phyloP scores from a whole-genome alignment of 2,888 invertebrate genomes.

The Thymelicus lineola region DNA sequence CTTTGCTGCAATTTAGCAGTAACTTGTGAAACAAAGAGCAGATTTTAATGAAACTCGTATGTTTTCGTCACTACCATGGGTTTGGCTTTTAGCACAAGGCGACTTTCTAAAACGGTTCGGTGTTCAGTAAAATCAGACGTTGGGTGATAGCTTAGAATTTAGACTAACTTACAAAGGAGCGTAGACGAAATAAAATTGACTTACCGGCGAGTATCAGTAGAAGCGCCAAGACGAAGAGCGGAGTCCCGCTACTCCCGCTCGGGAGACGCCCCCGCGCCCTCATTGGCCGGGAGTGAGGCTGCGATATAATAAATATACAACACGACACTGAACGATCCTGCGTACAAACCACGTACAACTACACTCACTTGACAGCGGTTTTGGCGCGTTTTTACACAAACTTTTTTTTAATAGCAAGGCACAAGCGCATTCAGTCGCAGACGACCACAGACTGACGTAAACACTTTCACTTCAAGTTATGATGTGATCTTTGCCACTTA shows the following conservation, averaged over 20 bases:
- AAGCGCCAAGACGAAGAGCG: slow-evolving; percentile 59
- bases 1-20: no score
- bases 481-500: slow-evolving; percentile 45
- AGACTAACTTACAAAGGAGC: slow-evolving; percentile 3
- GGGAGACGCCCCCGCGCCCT: slow-evolving; percentile 74
- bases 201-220: slow-evolving; percentile 71
- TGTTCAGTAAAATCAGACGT: background rate
- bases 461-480: slow-evolving; percentile 63
- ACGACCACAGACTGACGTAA: slow-evolving; percentile 52
- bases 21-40: no score
- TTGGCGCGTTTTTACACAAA: slow-evolving; percentile 40
- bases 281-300: slow-evolving; percentile 74
- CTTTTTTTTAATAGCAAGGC: slow-evolving; percentile 45
- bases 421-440: slow-evolving; percentile 49
- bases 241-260: slow-evolving; percentile 61
- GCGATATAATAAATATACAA: slow-evolving; percentile 62
- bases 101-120: no score
- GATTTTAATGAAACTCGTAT: no score
- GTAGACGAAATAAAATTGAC: slow-evolving; percentile 55
- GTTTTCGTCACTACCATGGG: no score
- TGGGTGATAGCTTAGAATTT: background rate
- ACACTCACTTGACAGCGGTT: slow-evolving; percentile 39
- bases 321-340: slow-evolving; percentile 58
- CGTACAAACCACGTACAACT: slow-evolving; percentile 40
- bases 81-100: no score